A percentile compares a stretch with the other conserved stretches of the same genome.
phyloP scores from a whole-genome alignment of 2,888 invertebrate genomes.

The Masnerella sp. region DNA sequence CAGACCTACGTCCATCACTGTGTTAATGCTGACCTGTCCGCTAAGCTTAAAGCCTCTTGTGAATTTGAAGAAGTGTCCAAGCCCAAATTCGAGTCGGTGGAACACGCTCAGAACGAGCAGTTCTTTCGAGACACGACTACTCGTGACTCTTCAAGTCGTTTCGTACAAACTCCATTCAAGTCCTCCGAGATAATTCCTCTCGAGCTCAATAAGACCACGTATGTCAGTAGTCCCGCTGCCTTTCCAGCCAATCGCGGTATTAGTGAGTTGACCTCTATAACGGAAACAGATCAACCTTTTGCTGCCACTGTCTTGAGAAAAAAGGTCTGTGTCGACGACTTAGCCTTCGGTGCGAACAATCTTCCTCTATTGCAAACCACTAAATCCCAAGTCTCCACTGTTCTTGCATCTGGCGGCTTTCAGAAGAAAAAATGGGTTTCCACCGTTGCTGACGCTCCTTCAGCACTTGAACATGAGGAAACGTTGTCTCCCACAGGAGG shows the following conservation, averaged over 20 bases:
- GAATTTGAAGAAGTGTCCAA: not conserved
- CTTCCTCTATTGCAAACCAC: not conserved
- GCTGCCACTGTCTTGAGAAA: not conserved
- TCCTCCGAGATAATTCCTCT: not conserved
- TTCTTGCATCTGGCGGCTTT: not conserved
- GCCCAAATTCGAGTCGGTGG: too few relatives aligned
- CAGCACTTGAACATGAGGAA: not conserved
- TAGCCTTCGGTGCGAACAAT: not conserved
- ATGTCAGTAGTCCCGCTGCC: not conserved
- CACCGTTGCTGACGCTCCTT: not conserved
- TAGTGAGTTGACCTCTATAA: not conserved
- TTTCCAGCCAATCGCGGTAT: not conserved
- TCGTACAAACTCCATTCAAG: too few relatives aligned
- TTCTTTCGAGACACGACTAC: too few relatives aligned
- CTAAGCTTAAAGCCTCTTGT: not conserved
- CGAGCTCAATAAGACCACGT: slow-evolving; percentile 5
- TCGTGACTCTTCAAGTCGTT: too few relatives aligned
- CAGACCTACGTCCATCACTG: not conserved
- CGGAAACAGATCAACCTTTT: not conserved
- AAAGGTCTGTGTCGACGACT: not conserved
- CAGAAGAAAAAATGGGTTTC: not conserved
- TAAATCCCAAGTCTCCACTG: not conserved
- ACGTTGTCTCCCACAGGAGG: not conserved
- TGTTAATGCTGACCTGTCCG: not conserved
- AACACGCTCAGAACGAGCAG: too few relatives aligned